Evolutionary conservation across 2,113 vertebrate species (phyloP).

Genomic region (Gnathonemus echidnorhynchus): DNA sequence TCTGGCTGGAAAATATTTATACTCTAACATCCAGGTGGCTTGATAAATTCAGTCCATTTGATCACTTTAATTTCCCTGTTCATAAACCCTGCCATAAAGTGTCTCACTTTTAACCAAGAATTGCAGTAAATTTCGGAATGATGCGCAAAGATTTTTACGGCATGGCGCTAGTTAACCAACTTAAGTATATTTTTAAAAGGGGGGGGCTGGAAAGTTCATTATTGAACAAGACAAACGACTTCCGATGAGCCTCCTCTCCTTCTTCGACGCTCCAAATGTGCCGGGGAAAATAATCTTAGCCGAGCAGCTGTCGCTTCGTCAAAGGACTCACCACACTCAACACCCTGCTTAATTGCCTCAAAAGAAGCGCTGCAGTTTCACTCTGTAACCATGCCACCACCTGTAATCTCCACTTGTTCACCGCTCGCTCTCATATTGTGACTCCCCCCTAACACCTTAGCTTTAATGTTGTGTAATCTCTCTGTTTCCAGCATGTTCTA

Average conservation of each 20-base stretch:
- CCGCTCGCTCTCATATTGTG: not conserved
- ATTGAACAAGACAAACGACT: not conserved
- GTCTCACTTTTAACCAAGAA: not conserved
- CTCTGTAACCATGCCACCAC: slow-evolving; percentile 24
- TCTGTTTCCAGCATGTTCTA: slow-evolving; percentile 20
- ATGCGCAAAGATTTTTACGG: not conserved
- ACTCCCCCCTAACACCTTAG: not conserved
- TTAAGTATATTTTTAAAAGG: not conserved
- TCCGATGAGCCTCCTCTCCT: slow-evolving; percentile 5
- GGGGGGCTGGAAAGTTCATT: not conserved
- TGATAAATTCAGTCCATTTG: not conserved
- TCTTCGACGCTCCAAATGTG: slow-evolving; percentile 21
- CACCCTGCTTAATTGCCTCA: slow-evolving; percentile 31
- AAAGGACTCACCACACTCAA: slow-evolving; percentile 16
- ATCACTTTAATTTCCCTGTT: not conserved
- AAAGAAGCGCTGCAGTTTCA: slow-evolving; percentile 23
- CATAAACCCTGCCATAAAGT: not conserved
- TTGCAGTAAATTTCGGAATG: not conserved
- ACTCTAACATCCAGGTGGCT: not conserved
- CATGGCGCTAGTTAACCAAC: not conserved
- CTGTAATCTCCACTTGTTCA: slow-evolving; percentile 30
- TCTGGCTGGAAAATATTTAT: not conserved
- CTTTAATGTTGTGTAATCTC: slow-evolving; percentile 30
- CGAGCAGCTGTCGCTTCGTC: slow-evolving; percentile 32
- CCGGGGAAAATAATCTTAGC: slow-evolving; percentile 40